Evolutionary conservation across 2,888 invertebrate species (phyloP).

Genomic region (Diarsia mendica): DNA sequence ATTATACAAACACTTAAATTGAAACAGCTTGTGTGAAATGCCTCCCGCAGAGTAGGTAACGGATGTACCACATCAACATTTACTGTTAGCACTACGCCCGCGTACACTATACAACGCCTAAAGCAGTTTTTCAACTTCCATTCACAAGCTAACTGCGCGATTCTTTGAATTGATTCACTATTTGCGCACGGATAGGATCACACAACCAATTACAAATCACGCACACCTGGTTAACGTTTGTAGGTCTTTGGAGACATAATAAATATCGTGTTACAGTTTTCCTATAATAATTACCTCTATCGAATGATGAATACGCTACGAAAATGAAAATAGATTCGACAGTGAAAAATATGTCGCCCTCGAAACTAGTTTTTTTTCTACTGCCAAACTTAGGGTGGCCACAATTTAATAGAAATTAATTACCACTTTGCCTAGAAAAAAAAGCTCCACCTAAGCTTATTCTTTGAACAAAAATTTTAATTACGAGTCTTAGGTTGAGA

Average conservation of each 20-base stretch:
- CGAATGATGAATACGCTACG: constrained; percentile 48
- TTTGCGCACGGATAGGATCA: constrained; percentile 59
- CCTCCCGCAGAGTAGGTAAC: constrained; percentile 81
- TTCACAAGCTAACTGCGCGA: constrained; percentile 69
- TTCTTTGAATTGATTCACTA: constrained; percentile 65
- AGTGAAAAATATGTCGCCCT: constrained; percentile 68
- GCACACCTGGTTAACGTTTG: constrained; percentile 9
- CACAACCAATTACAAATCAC: constrained; percentile 32
- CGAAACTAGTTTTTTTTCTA: constrained; percentile 66
- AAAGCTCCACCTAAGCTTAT: neutral
- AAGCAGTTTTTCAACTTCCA: constrained; percentile 82
- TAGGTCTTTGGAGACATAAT: neutral
- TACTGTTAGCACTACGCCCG: constrained; percentile 78
- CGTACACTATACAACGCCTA: constrained; percentile 68
- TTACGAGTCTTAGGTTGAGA: neutral
- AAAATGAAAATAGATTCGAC: constrained; percentile 56
- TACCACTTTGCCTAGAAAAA: constrained; percentile 13
- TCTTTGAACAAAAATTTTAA: neutral
- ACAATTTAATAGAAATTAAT: constrained; percentile 12
- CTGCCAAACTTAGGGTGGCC: constrained; percentile 67
- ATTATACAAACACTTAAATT: constrained; percentile 46
- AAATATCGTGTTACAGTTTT: constrained; percentile 10
- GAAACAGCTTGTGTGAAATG: constrained; percentile 61
- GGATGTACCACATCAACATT: constrained; percentile 80
- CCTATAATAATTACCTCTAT: constrained; percentile 62